phyloP scores from a whole-genome alignment of 2,113 vertebrate genomes.

The Bothrops jararaca region DNA sequence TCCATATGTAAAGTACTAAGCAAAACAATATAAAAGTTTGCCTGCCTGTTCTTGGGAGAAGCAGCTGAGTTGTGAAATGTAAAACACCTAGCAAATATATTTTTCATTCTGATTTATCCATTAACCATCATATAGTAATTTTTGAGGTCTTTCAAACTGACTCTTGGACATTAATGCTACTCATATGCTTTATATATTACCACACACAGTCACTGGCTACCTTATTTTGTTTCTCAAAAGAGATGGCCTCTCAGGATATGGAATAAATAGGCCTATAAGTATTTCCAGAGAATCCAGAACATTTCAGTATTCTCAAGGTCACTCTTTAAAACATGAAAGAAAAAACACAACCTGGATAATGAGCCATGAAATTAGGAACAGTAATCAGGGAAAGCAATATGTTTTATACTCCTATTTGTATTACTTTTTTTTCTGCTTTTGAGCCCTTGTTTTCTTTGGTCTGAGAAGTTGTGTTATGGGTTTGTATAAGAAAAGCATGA shows the following conservation, averaged over 20 bases:
- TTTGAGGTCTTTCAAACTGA: neutral
- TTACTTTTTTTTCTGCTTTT: neutral
- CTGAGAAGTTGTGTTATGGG: neutral
- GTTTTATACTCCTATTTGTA: neutral
- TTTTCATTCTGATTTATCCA: slow-evolving; percentile 9
- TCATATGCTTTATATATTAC: slow-evolving; percentile 6
- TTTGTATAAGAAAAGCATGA: neutral
- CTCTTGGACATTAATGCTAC: slow-evolving; percentile 1
- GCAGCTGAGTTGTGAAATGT: neutral
- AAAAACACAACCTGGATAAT: neutral
- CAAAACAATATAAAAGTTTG: neutral
- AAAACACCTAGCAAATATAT: neutral
- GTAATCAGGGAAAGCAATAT: neutral
- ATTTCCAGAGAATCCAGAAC: neutral
- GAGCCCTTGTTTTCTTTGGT: neutral
- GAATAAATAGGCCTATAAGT: neutral
- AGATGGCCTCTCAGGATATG: neutral
- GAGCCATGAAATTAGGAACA: slow-evolving; percentile 7
- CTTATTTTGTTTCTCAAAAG: neutral
- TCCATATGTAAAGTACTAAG: neutral
- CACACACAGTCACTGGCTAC: neutral
- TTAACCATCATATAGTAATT: slow-evolving; percentile 3
- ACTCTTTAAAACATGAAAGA: neutral
- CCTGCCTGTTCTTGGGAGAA: neutral
- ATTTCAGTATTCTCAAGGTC: neutral